These are phyloP conservation scores for Unio pictorum DNA, from an alignment of 2,888 invertebrate genomes.

Conservation along the genomic window DNA sequence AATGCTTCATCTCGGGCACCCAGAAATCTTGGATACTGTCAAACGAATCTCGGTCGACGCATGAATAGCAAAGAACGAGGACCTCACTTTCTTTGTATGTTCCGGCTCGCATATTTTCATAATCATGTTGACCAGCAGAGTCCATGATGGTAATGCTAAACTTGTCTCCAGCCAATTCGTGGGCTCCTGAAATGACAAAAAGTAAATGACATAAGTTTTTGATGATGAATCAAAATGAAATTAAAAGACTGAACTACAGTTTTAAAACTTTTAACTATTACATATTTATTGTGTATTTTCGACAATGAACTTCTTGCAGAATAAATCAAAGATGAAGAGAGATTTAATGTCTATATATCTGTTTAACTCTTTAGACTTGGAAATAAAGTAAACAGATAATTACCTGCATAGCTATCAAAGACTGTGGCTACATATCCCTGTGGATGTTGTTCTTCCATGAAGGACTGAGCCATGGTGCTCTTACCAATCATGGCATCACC, in stretches of 20 bases:
- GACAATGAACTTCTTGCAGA: too few relatives aligned
- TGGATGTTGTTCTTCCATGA: conserved; percentile 34
- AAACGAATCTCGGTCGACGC: conserved; percentile 50
- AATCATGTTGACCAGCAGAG: conserved; percentile 57
- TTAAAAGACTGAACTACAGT: too few relatives aligned
- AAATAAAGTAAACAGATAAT: conserved; percentile 9
- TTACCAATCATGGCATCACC: conserved; percentile 61
- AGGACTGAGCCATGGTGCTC: conserved; percentile 49
- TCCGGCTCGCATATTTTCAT: conserved; percentile 44
- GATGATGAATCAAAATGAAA: background rate
- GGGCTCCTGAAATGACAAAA: conserved; percentile 39
- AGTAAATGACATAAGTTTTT: background rate
- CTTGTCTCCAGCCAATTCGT: conserved; percentile 51
- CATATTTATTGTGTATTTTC: too few relatives aligned
- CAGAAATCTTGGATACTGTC: conserved; percentile 52
- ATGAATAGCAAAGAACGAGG: conserved; percentile 54
- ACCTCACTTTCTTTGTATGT: conserved; percentile 54
- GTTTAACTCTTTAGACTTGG: background rate
- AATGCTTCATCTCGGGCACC: conserved; percentile 53
- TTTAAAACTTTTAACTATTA: too few relatives aligned
- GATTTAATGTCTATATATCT: conserved; percentile 10
- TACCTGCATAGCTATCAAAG: conserved; percentile 51
- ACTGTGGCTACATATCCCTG: conserved; percentile 47
- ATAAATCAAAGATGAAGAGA: conserved; percentile 11
- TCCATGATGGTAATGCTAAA: conserved; percentile 53